Evolutionary conservation across 2,113 vertebrate species (phyloP), one percentile per base, ranked within the genome.

Genomic region (Amphiprion ocellaris): DNA sequence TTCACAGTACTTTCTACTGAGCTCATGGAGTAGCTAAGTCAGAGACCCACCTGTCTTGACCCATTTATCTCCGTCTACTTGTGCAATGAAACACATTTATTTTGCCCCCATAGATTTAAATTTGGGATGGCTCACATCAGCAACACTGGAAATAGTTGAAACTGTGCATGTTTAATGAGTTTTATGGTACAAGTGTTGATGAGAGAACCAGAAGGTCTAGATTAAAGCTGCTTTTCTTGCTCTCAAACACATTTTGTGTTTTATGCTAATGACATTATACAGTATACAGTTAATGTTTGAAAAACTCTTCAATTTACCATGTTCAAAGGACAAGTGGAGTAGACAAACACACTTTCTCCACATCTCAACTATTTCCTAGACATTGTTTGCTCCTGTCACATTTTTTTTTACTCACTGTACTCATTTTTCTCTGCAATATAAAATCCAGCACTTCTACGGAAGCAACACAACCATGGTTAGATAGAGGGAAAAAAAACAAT

Each of bases 31-130:
- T 12, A 10, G 28, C 52, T 71, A 46, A 70, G 61, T 53, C 65
- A 14, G 37, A 60, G 73, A 67, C 50, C 21, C 0, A 11, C 30
- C 73, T 79, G 41, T 78, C 70, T 19, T 50, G 39, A 46, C 62
- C 65, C 77, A 74, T 62, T 86, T 81, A 77, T 63, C 54, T 55
- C 0, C 21, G 33, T 63, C 46, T 28, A 55, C 69, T 69, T 70
- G 70, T 69, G 69, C 68, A 77, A 47, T 59, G 60, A 75, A 62
- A 79, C 69, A 39, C 63, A 59, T 77, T 82, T 80, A 24, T 56
- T 39, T 44, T 47, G 24, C 53, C 62, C 55, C 47, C 24, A 8
- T 56, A 82, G 75, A 78, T 76, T 76, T 83, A 3, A 74, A 47
- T 52, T 21, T 19, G 50, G 54, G 67, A 49, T 0, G 6, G 50